Evolutionary conservation across 1,140 invertebrate species (phyloP), one percentile per base, ranked within the genome.

Genomic region (Ruditapes philippinarum): DNA sequence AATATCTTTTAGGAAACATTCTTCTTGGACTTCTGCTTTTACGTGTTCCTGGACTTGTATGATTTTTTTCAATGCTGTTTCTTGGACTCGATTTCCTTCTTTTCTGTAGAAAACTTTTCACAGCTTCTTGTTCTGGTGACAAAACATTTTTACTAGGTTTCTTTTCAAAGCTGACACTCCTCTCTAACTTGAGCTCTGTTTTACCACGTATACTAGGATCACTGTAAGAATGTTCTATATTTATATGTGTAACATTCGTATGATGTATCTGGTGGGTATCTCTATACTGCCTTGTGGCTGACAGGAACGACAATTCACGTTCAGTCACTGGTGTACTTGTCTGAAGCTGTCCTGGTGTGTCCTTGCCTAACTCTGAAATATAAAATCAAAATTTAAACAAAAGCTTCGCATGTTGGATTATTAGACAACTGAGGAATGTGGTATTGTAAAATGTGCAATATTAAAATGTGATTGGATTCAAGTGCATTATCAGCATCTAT

Each of bases 281-380:
- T 40, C 78, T 57, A 70, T 88, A 88, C 25, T 70, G 17, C 51
- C 57, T 79, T 0, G 85, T 80, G 1, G 85, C 74, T 33, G 76
- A 88, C 31, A 60, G 38, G 42, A 88, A 88, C 12, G 85, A 88
- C 5, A 88, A 70, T 40, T 88, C 85, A 12, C 85, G 40, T 7
- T 76, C 42, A 19, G 85, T 88, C 19, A 88, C 85, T 38, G 85
- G 85, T 11, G 85, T 88, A 36, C 85, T 88, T 9, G 85, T 88
- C 9, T 88, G 85, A 17, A 45, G 85, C 22, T 65, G 45, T 7
- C 60, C 60, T 28, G 78, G n/a, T 60, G 60, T 0, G 2, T 60
- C 65, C 36, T n/a, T 22, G 33, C 36, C 33, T 38, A 70, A 3
- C 22, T 70, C 65, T 70, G 65, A 5, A 65, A 65, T 4, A 36